Percentiles rank a stretch among this genome's conserved stretches.
These are phyloP conservation scores for Bombus difficillimus DNA, from an alignment of 1,140 invertebrate species.

Conservation along the genomic window DNA sequence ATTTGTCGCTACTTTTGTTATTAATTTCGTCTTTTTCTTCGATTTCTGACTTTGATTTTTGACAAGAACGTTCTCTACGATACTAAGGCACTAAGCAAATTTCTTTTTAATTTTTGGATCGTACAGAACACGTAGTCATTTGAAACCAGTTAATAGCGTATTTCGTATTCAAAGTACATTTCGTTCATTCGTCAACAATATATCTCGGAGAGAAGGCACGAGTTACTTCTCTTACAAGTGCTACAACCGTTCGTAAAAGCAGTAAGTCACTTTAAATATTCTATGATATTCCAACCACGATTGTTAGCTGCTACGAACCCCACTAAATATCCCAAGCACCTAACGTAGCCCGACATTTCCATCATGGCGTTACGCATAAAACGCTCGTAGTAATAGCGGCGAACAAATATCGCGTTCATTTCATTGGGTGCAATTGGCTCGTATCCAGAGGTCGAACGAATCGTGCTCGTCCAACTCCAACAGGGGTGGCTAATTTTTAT, in stretches of 20 bases:
- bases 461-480: conserved; percentile 4
- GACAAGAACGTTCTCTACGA: no score
- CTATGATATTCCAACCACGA: not conserved
- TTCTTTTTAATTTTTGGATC: no score
- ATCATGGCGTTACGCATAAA: not conserved
- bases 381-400: not conserved
- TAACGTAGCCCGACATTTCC: not conserved
- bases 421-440: conserved; percentile 14
- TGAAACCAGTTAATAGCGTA: no score
- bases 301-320: not conserved
- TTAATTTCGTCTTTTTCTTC: no score
- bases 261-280: not conserved
- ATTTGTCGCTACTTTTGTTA: no score
- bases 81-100: no score
- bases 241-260: not conserved
- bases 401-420: conserved; percentile 35
- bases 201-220: no score
- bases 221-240: no score
- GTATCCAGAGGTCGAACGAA: conserved; percentile 18
- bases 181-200: no score
- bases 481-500: conserved; percentile 33
- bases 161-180: no score
- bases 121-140: no score
- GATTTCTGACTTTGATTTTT: no score
- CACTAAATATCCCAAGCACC: not conserved